Conservation (phyloP, 2,888 invertebrate species). For the Lysandra coridon region DNA sequence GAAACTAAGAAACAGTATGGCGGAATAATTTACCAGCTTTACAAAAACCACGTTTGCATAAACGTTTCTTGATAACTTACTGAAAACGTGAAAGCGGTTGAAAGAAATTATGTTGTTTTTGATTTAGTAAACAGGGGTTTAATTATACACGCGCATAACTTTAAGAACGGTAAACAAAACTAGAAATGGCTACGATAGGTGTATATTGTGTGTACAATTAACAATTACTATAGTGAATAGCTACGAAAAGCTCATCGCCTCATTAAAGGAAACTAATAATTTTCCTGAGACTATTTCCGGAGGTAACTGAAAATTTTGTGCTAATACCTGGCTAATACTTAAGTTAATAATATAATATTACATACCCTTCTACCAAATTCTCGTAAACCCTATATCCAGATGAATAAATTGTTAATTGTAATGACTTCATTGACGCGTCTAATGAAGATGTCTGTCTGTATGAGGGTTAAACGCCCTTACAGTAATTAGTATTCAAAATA, state of each 20-base stretch:
- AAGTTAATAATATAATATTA: too few species aligned
- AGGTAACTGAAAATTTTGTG: neutral
- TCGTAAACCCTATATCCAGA: too few species aligned
- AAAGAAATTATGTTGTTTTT: neutral
- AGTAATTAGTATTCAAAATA: neutral
- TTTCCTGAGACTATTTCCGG: too few species aligned
- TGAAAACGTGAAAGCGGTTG: neutral
- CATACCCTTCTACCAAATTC: too few species aligned
- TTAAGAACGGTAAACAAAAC: neutral
- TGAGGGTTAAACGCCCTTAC: neutral
- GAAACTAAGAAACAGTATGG: neutral
- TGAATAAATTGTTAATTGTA: neutral
- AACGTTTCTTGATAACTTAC: neutral
- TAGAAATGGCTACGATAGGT: neutral
- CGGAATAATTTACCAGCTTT: neutral
- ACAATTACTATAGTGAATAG: too few species aligned
- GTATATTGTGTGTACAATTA: neutral
- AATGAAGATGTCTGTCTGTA: neutral
- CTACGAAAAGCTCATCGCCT: too few species aligned
- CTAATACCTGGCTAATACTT: neutral
- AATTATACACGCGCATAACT: neutral
- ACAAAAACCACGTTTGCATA: neutral
- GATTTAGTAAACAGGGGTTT: neutral
- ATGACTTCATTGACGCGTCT: neutral
- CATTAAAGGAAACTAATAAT: too few species aligned